Evolutionary conservation across 2,888 invertebrate species (phyloP), one percentile per base, ranked within the genome.

Genomic region (Andricus quercusramuli): DNA sequence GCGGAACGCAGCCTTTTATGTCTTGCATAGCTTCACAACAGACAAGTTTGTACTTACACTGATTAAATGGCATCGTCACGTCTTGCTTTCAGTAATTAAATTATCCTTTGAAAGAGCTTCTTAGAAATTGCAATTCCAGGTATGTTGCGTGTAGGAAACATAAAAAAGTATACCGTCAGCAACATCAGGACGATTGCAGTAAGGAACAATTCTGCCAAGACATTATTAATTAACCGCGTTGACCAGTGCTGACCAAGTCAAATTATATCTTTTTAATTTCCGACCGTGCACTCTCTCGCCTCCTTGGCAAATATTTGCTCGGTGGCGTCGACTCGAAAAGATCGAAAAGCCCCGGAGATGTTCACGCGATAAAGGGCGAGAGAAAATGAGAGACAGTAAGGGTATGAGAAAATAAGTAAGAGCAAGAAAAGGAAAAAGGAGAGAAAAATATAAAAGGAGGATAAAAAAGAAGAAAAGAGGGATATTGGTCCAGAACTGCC

Each of bases 271-370:
- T 74, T 74, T 74, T 74, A 78, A 80, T 77, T 67, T 67, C 56
- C 56, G 47, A 41, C 65, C 76, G 47, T 74, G 74, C 74, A 56
- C 32, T 74, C 74, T 74, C 74, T 85, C 85, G 82, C 82, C 85
- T 82, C 81, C 76, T 82, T 83, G 67, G 82, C 85, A 88, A 88
- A 88, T 88, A 89, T 89, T 89, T 89, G 87, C 84, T 85, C 86
- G 83, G 85, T 74, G 85, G 84, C 85, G 84, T 83, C 81, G 79
- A 79, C 79, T 80, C 80, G 83, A 83, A 81, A 84, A 83, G 84
- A 83, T 86, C 83, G 83, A 83, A 85, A 84, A 85, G 85, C 84
- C 66, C 80, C 78, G 81, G 79, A 83, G 80, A 80, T 77, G 80
- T 77, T 29, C 44, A 65, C 77, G 56, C 79, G 78, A 80, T 81